Base-by-base conservation (phyloP, 2,113 vertebrate species). In the Mellivora capensis region DNA sequence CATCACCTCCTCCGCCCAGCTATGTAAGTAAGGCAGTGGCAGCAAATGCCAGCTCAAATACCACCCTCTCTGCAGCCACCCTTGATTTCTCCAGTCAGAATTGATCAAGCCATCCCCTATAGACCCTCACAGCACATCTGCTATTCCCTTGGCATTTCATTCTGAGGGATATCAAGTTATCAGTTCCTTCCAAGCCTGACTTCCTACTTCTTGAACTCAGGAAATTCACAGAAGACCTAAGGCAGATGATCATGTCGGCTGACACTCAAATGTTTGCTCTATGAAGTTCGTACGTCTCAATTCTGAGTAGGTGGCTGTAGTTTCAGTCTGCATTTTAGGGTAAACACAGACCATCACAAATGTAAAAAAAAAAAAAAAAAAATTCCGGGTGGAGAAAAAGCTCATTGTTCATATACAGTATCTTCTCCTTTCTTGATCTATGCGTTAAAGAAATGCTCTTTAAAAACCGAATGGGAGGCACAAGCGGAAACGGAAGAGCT, bases 121-220 rank as follows among this genome's bases (percentile, higher is more conserved):
- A 14, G 1, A 17, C 27, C 54, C 74, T 90, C 81, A 80, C 21
- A 84, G 44, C 54, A 64, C 88, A 87, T n/a, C 15, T 39, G 57
- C 64, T 86, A 42, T 88, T 89, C 87, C 15, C 11, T 52, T 93
- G 86, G 52, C 77, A 82, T 93, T 86, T 95, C 87, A 80, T 77
- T 87, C 44, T 81, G 91, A 82, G 13, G 25, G 15, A 20, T 67
- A 72, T 71, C 64, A 83, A 79, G 61, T 69, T 44, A 83, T 12
- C 47, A 59, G 79, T 7, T 64, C 62, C 61, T 94, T 88, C 79
- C 90, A 64, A 37, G 71, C 17, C 59, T 71, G 42, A 96, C 80
- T 95, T 91, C 31, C 62, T 94, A 80, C 44, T 94, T 62, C 57
- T 13, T 80, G 44, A 98, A 88, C 49, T 81, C 49, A 37, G 20